Percentiles rank a stretch among this genome's conserved stretches.
Conservation (phyloP, 1,140 invertebrate genomes). For the Tetramorium parvispinum region DNA sequence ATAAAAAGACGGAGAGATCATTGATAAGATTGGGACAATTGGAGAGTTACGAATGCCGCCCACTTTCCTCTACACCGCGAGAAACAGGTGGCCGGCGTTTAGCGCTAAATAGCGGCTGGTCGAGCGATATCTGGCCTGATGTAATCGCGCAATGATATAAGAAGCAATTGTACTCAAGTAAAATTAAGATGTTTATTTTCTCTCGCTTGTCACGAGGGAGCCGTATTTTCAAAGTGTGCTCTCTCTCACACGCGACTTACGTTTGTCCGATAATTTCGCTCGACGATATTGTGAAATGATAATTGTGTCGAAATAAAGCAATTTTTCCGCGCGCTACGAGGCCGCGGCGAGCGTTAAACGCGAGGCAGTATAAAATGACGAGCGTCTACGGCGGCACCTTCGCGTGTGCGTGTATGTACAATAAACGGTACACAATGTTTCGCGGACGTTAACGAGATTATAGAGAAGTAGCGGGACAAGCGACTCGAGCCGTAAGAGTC, state of each 20-base stretch:
- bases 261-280: background rate
- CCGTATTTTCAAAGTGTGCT: background rate
- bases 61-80: background rate
- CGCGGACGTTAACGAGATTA: conserved; percentile 62
- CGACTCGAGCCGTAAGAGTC: background rate
- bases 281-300: background rate
- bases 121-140: background rate
- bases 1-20: background rate
- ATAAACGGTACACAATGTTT: conserved; percentile 51
- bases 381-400: conserved; percentile 24
- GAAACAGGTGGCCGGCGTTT: background rate
- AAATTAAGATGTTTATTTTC: background rate
- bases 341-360: background rate
- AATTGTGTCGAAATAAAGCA: background rate
- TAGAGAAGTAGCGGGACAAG: conserved; percentile 4
- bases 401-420: background rate
- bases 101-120: background rate
- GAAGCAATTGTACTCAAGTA: background rate
- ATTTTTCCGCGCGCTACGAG: background rate
- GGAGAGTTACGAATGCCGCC: background rate
- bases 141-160: background rate
- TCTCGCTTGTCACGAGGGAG: background rate
- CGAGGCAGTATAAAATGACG: background rate
- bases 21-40: background rate
- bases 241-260: background rate